Percentiles rank a stretch among this genome's conserved stretches.
Evolutionary conservation across 2,113 vertebrate species (phyloP).

Genomic region (Hemicordylus capensis): DNA sequence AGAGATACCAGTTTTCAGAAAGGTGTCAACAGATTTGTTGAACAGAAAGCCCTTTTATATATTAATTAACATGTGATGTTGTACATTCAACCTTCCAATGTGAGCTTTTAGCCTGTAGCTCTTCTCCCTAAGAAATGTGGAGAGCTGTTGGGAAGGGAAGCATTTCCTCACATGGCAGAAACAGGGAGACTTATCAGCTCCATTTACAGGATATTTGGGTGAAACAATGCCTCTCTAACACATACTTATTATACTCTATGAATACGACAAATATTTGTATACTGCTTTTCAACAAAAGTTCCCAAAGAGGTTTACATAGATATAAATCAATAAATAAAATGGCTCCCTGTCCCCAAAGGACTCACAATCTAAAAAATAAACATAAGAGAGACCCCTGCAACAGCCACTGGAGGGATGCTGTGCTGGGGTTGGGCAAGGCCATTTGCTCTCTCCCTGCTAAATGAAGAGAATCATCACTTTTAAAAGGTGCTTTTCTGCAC

Average conservation of each 20-base stretch:
- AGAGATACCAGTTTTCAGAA: neutral
- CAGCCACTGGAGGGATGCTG: too few species aligned
- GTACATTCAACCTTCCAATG: neutral
- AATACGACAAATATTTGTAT: too few species aligned
- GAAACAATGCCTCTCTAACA: neutral
- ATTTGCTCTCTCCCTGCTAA: too few species aligned
- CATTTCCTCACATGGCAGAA: neutral
- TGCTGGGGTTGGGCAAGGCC: too few species aligned
- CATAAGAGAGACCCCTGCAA: too few species aligned
- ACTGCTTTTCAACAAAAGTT: too few species aligned
- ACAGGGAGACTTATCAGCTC: neutral
- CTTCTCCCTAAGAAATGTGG: neutral
- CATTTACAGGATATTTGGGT: neutral
- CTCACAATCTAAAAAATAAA: too few species aligned
- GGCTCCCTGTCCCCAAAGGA: too few species aligned
- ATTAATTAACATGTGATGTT: neutral
- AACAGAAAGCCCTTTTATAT: neutral
- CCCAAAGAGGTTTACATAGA: too few species aligned
- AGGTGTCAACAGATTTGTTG: neutral
- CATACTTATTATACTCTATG: neutral
- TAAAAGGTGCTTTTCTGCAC: too few species aligned
- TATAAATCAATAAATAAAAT: too few species aligned
- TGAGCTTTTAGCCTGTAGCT: neutral
- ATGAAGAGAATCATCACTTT: too few species aligned
- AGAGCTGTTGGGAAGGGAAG: neutral